These are phyloP conservation scores for Deroplatys truncata DNA, from an alignment of 2,888 invertebrate species.

Conservation along the genomic window DNA sequence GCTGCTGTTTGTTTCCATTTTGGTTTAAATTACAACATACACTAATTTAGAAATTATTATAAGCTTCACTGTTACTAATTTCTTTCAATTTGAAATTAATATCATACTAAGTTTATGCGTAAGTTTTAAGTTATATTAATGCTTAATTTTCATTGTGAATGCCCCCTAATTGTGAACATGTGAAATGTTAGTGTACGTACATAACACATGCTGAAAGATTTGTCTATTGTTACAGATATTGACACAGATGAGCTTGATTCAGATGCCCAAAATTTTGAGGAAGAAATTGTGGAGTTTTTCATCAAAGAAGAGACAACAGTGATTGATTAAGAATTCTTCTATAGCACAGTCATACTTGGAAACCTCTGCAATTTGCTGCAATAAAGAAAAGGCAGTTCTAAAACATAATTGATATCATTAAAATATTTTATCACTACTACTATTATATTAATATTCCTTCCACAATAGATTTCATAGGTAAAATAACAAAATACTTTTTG, in stretches of 20 bases:
- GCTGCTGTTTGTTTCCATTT: too few relatives aligned
- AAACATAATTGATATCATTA: neutral
- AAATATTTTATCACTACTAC: neutral
- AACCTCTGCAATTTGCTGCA: constrained; percentile 17
- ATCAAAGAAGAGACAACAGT: constrained; percentile 88
- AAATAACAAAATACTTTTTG: neutral
- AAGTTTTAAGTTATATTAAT: too few relatives aligned
- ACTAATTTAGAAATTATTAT: too few relatives aligned
- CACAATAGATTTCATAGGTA: neutral
- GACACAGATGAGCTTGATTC: constrained; percentile 92
- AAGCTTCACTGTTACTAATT: too few relatives aligned
- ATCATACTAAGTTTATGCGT: too few relatives aligned
- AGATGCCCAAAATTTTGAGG: constrained; percentile 81
- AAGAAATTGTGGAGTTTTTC: constrained; percentile 96
- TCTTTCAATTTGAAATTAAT: too few relatives aligned
- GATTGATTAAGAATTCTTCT: constrained; percentile 57
- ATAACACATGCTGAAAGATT: too few relatives aligned
- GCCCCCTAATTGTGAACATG: too few relatives aligned
- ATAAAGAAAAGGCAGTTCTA: neutral
- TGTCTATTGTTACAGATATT: constrained; percentile 59
- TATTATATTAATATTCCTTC: neutral
- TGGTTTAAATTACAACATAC: too few relatives aligned
- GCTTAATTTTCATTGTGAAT: too few relatives aligned
- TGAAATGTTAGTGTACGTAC: too few relatives aligned
- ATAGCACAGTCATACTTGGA: constrained; percentile 22